Evolutionary conservation across 92 coral and sea anemone genomes (phyloP), one percentile per base, ranked within the genome.

Genomic region (Zoanthus sansibaricus): DNA sequence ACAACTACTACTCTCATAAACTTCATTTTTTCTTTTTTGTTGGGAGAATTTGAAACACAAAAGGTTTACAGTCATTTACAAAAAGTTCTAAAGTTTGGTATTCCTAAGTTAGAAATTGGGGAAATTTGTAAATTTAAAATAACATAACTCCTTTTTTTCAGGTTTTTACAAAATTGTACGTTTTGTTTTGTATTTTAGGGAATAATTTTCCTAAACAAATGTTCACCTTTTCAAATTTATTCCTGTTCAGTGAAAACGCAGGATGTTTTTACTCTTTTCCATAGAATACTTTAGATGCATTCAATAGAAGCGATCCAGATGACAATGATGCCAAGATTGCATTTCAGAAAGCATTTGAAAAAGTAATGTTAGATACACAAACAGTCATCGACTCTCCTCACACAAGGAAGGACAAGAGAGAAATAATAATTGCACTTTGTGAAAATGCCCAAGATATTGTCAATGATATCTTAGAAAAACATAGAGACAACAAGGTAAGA

Each of bases 381-480:
- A 91, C 97, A 7, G 91, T 97, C 12, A 92, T 95, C 37, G 77
- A 90, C 71, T 94, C 99, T 17, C 94, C 99, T 15, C 98, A 97
- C 84, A 97, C 95, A 12, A 91, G 98, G 25, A 93, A 94, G 59
- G 99, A 97, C 44, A 97, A 97, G 71, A 71, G 98, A 82, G 99
- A 95, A 84, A 91, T 71, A 46, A 97, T 97, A 49, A 80, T 97
- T 20, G 99, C 99, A 7, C 92, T 97, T 75, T 97, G 98, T 83
- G 99, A 97, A 51, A 97, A 97, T 86, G 98, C 99, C 6, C 97
- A 97, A 84, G 99, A 97, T 88, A 90, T 95, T 4, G 90, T 97
- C 90, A 92, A 88, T 84, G 99, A 97, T 76, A 91, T 97, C 47
- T 86, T 94, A 21, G 98, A 93, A 82, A 89, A 91, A 83, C 93